Evolutionary conservation across 2,797 vertebrate genomes (phyloP), one percentile per base, ranked within the genome.

Genomic region (Syndactyla subalaris): DNA sequence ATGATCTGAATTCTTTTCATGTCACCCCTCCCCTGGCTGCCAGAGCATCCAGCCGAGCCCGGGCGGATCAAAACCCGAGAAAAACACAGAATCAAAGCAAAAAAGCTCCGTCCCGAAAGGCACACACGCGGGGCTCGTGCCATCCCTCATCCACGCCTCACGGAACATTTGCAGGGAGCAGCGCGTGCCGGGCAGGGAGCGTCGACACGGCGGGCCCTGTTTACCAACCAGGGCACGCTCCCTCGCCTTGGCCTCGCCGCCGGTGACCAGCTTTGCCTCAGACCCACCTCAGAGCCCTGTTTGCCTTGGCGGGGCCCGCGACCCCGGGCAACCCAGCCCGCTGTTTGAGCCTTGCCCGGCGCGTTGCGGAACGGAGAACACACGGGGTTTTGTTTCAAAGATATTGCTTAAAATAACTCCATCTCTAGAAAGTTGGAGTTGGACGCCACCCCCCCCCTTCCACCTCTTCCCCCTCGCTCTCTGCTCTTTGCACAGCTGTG

Each of bases 341-440:
- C 59, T 73, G 91, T 89, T 94, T 86, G 92, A 97, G 96, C 89
- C 71, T 63, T 93, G 85, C 96, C 92, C 52, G 7, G 54, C 7
- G 46, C 45, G 0, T 71, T 95, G 88, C 95, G 80, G 95, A 95
- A 82, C 10, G 2, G 89, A 95, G 97, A 97, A 97, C 96, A 97
- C 96, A 96, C 4, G 79, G 82, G 95, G 80, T 97, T 96, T 95
- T 97, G 95, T 97, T 97, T 96, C 93, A 89, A 85, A 97, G 90
- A 97, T 90, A 96, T 95, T 94, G 86, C 96, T 96, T 97, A 97
- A 97, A 97, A 97, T 97, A 97, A 96, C 96, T 97, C 76, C 72
- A 93, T 97, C 93, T 96, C 96, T 97, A 96, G 96, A 97, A 97
- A 96, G 93, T 93, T 94, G 96, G 92, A 96, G 94, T 82, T 94